Percentiles rank a stretch among this genome's conserved stretches.
These are phyloP conservation scores for Catharus ustulatus DNA, from an alignment of 2,797 vertebrate species.

Conservation along the genomic window DNA sequence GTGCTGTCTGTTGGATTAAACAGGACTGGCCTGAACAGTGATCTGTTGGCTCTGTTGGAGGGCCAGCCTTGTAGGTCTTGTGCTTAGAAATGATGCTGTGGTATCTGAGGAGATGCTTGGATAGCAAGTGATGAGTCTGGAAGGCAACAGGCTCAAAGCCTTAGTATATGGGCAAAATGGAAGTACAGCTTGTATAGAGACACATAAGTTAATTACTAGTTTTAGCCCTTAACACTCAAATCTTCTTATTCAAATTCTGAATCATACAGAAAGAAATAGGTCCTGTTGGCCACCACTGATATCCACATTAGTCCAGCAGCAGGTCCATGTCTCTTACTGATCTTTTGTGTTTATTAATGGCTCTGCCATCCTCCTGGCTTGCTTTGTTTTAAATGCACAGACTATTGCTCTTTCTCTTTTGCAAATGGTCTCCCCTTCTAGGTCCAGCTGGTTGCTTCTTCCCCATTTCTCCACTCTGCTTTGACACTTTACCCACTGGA, in stretches of 20 bases:
- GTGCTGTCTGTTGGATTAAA: background rate
- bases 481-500: background rate
- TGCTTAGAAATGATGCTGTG: background rate
- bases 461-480: fast-evolving
- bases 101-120: background rate
- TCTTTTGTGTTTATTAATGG: background rate
- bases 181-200: background rate
- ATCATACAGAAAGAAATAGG: background rate
- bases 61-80: background rate
- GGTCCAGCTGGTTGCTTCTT: background rate
- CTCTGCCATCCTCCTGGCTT: background rate
- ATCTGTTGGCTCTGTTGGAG: background rate
- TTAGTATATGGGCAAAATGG: background rate
- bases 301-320: background rate
- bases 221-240: background rate
- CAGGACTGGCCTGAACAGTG: background rate
- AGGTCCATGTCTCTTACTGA: background rate
- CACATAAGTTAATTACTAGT: background rate
- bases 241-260: background rate
- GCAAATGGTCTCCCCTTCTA: background rate
- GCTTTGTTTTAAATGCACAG: background rate
- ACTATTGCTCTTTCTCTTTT: background rate
- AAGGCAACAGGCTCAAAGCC: background rate
- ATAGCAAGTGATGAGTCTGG: background rate
- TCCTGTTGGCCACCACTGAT: background rate